Conservation (phyloP, 2,888 invertebrate genomes). For the Augochlorella aurata region DNA sequence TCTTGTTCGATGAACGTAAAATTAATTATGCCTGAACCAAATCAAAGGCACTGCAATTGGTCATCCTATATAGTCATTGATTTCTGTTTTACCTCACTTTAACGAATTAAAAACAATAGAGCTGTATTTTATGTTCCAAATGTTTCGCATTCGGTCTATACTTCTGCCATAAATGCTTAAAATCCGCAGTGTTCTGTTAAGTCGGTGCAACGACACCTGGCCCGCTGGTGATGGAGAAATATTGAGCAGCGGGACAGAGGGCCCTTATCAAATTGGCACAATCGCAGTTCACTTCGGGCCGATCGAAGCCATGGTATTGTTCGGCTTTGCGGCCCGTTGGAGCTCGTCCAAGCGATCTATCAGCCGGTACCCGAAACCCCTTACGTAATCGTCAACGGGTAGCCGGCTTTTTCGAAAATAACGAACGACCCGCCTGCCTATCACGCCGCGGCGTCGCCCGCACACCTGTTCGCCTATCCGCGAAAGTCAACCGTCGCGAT, state of each 20-base stretch:
- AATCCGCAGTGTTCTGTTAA: background rate
- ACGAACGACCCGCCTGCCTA: conserved; percentile 28
- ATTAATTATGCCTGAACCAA: too few relatives aligned
- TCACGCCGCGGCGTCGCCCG: background rate
- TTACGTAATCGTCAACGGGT: conserved; percentile 53
- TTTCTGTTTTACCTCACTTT: too few relatives aligned
- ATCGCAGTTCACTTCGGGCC: conserved; percentile 45
- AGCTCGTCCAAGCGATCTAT: conserved; percentile 53
- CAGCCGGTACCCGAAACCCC: conserved; percentile 45
- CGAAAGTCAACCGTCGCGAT: background rate
- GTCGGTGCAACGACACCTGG: conserved; percentile 28
- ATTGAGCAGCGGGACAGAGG: conserved; percentile 36
- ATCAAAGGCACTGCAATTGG: too few relatives aligned
- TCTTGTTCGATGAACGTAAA: too few relatives aligned
- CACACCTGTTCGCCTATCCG: conserved; percentile 59
- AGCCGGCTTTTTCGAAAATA: conserved; percentile 59
- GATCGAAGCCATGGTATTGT: conserved; percentile 45
- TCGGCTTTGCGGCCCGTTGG: conserved; percentile 47
- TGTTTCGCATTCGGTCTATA: too few relatives aligned
- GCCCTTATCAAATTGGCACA: conserved; percentile 65
- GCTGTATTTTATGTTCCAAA: too few relatives aligned
- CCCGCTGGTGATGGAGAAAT: conserved; percentile 26
- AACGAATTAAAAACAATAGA: too few relatives aligned
- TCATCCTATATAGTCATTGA: too few relatives aligned
- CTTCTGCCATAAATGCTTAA: too few relatives aligned